Base-by-base conservation (phyloP, 2,797 vertebrate species). In the Muraenolepis orangiensis region DNA sequence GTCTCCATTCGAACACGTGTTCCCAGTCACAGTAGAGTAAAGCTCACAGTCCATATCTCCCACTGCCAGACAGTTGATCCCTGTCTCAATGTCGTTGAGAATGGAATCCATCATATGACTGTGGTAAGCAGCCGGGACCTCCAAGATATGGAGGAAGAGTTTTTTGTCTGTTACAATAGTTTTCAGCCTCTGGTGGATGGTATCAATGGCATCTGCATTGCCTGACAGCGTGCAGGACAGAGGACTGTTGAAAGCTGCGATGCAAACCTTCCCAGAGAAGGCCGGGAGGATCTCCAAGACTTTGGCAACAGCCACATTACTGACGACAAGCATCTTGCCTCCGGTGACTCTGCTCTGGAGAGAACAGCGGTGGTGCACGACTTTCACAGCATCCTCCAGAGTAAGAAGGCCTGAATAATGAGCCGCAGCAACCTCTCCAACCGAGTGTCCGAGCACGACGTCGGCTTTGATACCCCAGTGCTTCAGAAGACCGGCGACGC, bases 101-200 rank as follows among this genome's bases (percentile, higher is more conserved):
- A 97, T 92, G 66, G 88, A 84, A 78, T 97, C 94, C 96, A 97
- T 96, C 89, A 95, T 90, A 23, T 93, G 90, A 82, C 96, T 96
- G 77, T 97, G 96, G 78, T 96, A 96, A 0, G 95, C 95, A 78
- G 86, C 90, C 46, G 94, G 91, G 26, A 96, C 92, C 76, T 94
- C 90, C 83, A 96, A 86, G 68, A 91, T 38, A 72, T 80, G 90
- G 61, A 96, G 94, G 76, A 96, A 96, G 42, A 95, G 46, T 69
- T 95, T 93, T 73, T 87, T 90, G 36, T 86, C 80, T 4, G 76
- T 69, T 76, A 93, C 93, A 42, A 64, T 74, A 74, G 81, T 34
- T 23, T 73, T 78, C 72, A 92, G 77, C 66, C 28, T 82, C 38
- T 86, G 74, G 14, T 78, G 76, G 38, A 92, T 32, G 64, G 32